Evolutionary conservation across 2,113 vertebrate genomes (phyloP).

Genomic region (Microtus oregoni): DNA sequence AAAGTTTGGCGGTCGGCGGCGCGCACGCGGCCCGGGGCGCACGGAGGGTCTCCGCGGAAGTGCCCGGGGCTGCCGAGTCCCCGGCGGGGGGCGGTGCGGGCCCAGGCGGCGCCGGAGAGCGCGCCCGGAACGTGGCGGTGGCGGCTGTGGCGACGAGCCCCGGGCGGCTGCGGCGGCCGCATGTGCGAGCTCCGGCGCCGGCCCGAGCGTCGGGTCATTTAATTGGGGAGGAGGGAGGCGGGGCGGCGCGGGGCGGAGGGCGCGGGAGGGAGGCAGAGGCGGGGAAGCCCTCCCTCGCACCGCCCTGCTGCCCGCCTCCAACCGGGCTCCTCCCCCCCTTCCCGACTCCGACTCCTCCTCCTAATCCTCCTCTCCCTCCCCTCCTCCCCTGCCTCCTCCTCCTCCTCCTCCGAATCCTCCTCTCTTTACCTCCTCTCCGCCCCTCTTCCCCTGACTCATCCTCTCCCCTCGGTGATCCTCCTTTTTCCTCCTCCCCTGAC

Average conservation of each 20-base stretch:
- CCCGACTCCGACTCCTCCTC: neutral
- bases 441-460: neutral
- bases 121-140: conserved; percentile 74
- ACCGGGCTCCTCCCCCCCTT: neutral
- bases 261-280: conserved; percentile 34
- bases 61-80: conserved; percentile 64
- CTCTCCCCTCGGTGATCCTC: neutral
- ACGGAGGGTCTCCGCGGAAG: conserved; percentile 68
- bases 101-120: conserved; percentile 71
- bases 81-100: conserved; percentile 61
- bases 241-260: conserved; percentile 37
- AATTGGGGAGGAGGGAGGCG: conserved; percentile 69
- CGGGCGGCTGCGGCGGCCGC: conserved; percentile 70
- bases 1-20: conserved; percentile 88
- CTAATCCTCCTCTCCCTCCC: neutral
- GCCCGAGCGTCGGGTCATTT: conserved; percentile 76
- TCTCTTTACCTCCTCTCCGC: neutral
- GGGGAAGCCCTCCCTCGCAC: conserved; percentile 43
- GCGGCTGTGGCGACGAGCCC: conserved; percentile 64
- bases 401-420: neutral
- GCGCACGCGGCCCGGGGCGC: conserved; percentile 85
- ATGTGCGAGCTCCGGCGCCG: conserved; percentile 77
- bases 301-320: neutral
- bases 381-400: neutral
- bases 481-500: neutral